Conservation (phyloP, 2,888 invertebrate species). For the Cyaniris semiargus region DNA sequence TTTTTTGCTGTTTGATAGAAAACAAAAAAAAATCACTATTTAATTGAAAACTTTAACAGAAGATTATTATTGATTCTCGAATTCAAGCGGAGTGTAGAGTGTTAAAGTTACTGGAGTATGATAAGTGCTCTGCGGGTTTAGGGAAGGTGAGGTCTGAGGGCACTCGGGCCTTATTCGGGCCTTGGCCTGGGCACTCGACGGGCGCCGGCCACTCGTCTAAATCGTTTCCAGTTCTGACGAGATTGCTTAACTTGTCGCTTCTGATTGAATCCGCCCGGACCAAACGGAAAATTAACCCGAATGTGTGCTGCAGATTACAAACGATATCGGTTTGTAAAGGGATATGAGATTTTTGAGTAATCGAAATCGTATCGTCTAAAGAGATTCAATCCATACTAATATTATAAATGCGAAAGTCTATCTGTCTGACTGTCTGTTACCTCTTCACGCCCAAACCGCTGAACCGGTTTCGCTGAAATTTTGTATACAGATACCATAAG, state of each 20-base stretch:
- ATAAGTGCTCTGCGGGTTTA: slow-evolving; percentile 54
- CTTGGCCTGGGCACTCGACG: slow-evolving; percentile 49
- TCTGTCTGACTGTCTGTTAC: too few relatives aligned
- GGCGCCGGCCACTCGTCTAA: slow-evolving; percentile 63
- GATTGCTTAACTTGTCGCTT: slow-evolving; percentile 74
- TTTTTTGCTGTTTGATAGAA: neutral
- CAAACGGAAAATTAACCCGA: slow-evolving; percentile 67
- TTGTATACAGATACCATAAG: too few relatives aligned
- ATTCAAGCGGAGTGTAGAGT: slow-evolving; percentile 25
- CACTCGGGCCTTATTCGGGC: slow-evolving; percentile 45
- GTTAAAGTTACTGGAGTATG: slow-evolving; percentile 38
- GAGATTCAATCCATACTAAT: neutral
- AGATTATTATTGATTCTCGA: neutral
- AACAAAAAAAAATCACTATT: too few relatives aligned
- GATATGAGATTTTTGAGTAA: neutral
- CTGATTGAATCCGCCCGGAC: slow-evolving; percentile 67
- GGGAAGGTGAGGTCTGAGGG: slow-evolving; percentile 52
- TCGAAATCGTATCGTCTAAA: neutral
- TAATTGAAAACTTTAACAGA: neutral
- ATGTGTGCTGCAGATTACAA: slow-evolving; percentile 61
- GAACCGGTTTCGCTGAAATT: too few relatives aligned
- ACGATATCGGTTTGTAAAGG: slow-evolving; percentile 23
- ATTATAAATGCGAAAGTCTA: too few relatives aligned
- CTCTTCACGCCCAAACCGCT: too few relatives aligned
- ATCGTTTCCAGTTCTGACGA: slow-evolving; percentile 65